A percentile compares a stretch with the other conserved stretches of the same genome.
Evolutionary conservation across 2,888 invertebrate genomes (phyloP).

Genomic region (Helobdella robusta): DNA sequence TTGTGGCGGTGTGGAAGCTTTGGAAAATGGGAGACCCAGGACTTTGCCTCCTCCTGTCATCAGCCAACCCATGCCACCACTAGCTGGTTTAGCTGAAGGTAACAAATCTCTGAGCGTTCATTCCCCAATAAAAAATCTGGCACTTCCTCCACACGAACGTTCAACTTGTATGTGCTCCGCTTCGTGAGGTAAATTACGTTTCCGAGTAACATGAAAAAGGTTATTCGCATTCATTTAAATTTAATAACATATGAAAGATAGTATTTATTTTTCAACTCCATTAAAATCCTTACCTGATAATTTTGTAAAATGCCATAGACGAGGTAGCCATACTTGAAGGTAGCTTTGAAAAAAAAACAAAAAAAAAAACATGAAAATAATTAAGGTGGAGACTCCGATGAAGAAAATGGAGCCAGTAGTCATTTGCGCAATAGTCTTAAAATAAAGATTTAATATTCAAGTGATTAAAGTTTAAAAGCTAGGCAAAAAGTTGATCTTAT

Average conservation of each 20-base stretch:
- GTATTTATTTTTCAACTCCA: not conserved
- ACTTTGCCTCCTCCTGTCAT: constrained; percentile 35
- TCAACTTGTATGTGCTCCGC: constrained; percentile 66
- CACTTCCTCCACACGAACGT: constrained; percentile 69
- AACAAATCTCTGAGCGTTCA: constrained; percentile 61
- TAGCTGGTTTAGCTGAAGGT: not conserved
- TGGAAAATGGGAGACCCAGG: constrained; percentile 41
- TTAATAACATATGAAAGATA: too few relatives aligned
- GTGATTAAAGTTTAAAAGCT: too few relatives aligned
- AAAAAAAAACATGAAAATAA: too few relatives aligned
- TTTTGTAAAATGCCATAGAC: too few relatives aligned
- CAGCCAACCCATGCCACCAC: constrained; percentile 12
- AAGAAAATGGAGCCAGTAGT: too few relatives aligned
- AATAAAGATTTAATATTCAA: too few relatives aligned
- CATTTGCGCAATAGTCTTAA: too few relatives aligned
- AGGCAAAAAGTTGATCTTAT: too few relatives aligned
- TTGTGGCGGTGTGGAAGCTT: constrained; percentile 68
- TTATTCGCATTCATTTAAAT: constrained; percentile 54
- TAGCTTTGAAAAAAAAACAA: too few relatives aligned
- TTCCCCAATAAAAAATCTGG: constrained; percentile 65
- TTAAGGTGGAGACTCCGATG: too few relatives aligned
- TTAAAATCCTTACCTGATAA: too few relatives aligned
- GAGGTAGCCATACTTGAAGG: too few relatives aligned
- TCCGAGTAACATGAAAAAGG: constrained; percentile 73
- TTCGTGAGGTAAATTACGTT: constrained; percentile 76